A percentile compares a stretch with the other conserved stretches of the same genome.
These are phyloP conservation scores for Diachasmimorpha longicaudata DNA, from an alignment of 1,140 invertebrate genomes.

Conservation along the genomic window DNA sequence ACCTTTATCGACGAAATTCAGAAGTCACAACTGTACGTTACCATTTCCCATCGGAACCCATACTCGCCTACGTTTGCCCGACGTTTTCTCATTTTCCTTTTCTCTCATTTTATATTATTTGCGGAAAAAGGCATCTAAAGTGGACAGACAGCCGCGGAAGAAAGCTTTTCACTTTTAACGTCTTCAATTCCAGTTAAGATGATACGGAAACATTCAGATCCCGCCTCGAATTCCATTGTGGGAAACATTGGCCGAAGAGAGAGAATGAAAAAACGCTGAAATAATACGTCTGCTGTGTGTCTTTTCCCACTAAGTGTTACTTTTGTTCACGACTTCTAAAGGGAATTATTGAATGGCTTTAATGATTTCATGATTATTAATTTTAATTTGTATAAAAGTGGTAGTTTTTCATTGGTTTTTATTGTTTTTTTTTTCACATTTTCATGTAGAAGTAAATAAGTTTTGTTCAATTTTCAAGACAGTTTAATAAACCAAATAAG, in stretches of 20 bases:
- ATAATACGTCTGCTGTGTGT: neutral
- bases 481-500: no score
- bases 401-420: no score
- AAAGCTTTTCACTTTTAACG: neutral
- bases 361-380: no score
- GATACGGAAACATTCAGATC: neutral
- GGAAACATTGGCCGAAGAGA: neutral
- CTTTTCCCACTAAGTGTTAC: neutral
- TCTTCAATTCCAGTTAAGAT: neutral
- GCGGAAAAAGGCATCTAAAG: neutral
- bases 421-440: no score
- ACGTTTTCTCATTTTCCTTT: neutral
- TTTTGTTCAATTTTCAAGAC: no score
- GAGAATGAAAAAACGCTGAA: neutral
- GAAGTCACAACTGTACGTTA: no score
- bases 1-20: no score
- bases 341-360: no score
- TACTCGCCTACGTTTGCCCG: neutral
- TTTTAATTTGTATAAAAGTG: no score
- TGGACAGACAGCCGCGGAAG: neutral
- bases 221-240: neutral
- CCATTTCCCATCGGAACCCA: no score
- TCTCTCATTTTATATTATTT: neutral
- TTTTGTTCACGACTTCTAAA: neutral
- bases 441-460: no score